phyloP scores from a whole-genome alignment of 2,797 vertebrate genomes.

The Liparis tanakae region DNA sequence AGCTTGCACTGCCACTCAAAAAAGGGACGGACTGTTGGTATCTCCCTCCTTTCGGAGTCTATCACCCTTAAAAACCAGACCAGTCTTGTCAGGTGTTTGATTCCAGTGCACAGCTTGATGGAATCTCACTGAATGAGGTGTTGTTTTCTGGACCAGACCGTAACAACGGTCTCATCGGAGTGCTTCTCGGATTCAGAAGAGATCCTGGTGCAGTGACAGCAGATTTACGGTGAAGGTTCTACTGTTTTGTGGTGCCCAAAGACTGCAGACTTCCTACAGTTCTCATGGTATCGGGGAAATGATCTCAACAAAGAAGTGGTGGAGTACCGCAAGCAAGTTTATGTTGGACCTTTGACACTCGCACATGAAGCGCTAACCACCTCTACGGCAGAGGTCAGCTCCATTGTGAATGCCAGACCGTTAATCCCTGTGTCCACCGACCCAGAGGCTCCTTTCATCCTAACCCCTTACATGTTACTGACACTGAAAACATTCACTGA shows the following conservation, averaged over 20 bases:
- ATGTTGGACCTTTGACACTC: no score
- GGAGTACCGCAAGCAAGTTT: no score
- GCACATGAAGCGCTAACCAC: no score
- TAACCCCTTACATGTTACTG: no score
- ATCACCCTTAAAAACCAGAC: background rate
- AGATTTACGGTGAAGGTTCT: background rate
- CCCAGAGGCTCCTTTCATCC: no score
- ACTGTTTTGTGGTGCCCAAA: background rate
- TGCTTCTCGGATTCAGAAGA: background rate
- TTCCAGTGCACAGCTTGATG: no score
- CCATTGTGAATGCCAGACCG: no score
- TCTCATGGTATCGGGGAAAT: background rate
- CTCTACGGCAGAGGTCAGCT: no score
- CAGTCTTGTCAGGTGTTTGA: no score
- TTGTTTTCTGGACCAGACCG: background rate
- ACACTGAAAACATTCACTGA: no score
- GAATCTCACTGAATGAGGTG: background rate
- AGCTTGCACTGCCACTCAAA: background rate
- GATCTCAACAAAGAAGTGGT: background rate
- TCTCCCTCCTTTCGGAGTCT: background rate
- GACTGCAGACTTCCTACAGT: background rate
- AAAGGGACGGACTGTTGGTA: background rate
- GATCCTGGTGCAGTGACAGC: background rate
- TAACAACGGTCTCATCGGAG: background rate
- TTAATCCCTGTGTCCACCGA: no score